These are phyloP conservation scores for Bembecia ichneumoniformis DNA, from an alignment of 2,888 invertebrate species.

Conservation along the genomic window DNA sequence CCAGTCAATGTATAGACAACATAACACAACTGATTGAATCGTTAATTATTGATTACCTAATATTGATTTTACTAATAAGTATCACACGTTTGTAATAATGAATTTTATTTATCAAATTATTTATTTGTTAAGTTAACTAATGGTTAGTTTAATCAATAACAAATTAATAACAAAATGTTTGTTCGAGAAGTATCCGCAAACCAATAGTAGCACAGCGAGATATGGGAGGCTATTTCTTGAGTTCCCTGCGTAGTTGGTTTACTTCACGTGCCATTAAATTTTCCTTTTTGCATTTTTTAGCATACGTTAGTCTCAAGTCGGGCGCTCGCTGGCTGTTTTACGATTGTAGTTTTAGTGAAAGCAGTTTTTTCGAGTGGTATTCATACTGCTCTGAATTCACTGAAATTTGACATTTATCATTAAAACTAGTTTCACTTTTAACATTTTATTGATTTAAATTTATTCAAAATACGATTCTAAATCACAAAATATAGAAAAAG, in stretches of 20 bases:
- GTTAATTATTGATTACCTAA: too few species aligned
- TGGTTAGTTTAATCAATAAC: too few species aligned
- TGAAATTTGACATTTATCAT: neutral
- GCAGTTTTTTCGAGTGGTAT: slow-evolving; percentile 21
- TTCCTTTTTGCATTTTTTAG: slow-evolving; percentile 72
- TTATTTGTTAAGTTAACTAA: too few species aligned
- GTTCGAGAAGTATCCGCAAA: neutral
- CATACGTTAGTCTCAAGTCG: slow-evolving; percentile 61
- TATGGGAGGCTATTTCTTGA: slow-evolving; percentile 49
- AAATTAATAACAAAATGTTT: neutral
- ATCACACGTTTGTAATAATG: too few species aligned
- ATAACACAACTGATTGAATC: too few species aligned
- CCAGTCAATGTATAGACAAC: too few species aligned
- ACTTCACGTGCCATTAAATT: slow-evolving; percentile 71
- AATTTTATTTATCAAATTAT: too few species aligned
- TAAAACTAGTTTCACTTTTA: too few species aligned
- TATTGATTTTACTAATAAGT: too few species aligned
- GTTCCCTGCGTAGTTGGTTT: slow-evolving; percentile 52
- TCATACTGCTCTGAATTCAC: neutral
- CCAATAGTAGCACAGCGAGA: slow-evolving; percentile 36
- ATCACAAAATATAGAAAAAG: too few species aligned
- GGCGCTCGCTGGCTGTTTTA: slow-evolving; percentile 32
- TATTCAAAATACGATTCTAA: too few species aligned
- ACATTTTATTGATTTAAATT: too few species aligned
- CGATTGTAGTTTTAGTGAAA: slow-evolving; percentile 57